Evolutionary conservation across 2,113 vertebrate species (phyloP).

Genomic region (Pluvialis apricaria): DNA sequence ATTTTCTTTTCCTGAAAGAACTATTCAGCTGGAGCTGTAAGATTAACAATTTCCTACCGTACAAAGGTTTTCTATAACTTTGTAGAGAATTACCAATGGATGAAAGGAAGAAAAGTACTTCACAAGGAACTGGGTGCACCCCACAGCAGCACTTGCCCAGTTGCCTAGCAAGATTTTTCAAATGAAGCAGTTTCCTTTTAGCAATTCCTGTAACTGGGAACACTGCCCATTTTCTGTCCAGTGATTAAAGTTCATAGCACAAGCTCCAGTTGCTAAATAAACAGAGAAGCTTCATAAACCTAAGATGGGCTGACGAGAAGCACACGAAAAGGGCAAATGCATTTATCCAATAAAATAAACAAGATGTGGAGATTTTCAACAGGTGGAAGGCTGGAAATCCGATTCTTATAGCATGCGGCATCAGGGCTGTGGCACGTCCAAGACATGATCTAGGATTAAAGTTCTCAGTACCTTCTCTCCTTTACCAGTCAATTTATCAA

Average conservation of each 20-base stretch:
- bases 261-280: neutral
- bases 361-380: neutral
- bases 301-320: neutral
- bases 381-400: neutral
- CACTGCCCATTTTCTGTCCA: neutral
- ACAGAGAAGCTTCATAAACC: slow-evolving; percentile 4
- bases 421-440: neutral
- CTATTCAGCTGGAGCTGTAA: neutral
- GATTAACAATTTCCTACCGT: neutral
- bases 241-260: neutral
- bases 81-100: neutral
- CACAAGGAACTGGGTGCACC: neutral
- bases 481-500: neutral
- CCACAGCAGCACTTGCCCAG: neutral
- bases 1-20: neutral
- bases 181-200: neutral
- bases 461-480: neutral
- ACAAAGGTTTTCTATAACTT: neutral
- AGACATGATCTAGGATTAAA: neutral
- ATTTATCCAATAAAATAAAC: neutral
- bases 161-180: neutral
- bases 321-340: neutral
- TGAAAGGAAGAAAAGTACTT: neutral
- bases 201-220: neutral
- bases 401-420: neutral